These are phyloP conservation scores for Chaetura pelagica DNA, from an alignment of 2,113 vertebrate species.

Conservation along the genomic window DNA sequence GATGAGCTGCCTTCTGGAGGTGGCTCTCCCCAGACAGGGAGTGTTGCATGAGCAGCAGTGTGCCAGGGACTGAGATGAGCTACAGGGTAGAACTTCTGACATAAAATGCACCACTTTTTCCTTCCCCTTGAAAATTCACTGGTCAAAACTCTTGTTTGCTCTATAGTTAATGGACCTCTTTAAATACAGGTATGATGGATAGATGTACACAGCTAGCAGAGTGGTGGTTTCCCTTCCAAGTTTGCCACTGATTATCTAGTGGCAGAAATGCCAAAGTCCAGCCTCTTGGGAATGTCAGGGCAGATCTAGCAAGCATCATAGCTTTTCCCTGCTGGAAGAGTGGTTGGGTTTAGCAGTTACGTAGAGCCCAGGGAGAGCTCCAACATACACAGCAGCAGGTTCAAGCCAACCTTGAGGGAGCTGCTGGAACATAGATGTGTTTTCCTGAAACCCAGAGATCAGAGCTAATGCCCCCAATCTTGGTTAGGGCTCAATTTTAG, in stretches of 20 bases:
- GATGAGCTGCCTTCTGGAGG: neutral
- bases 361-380: neutral
- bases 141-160: neutral
- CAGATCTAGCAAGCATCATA: neutral
- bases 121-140: neutral
- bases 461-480: neutral
- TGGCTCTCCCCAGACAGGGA: neutral
- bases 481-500: slow-evolving; percentile 17
- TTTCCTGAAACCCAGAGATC: neutral
- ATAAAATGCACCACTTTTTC: neutral
- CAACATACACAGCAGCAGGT: slow-evolving; percentile 5
- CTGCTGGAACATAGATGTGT: neutral
- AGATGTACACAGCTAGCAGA: slow-evolving; percentile 1
- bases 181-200: neutral
- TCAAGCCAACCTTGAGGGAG: neutral
- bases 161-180: neutral
- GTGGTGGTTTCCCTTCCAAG: slow-evolving; percentile 28
- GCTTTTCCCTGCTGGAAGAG: neutral
- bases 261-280: slow-evolving; percentile 9
- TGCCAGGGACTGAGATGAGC: neutral
- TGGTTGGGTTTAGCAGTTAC: neutral
- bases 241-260: neutral
- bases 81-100: neutral
- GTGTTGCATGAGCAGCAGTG: neutral
- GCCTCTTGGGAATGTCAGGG: neutral